Conservation (phyloP, 2,888 invertebrate species). For the Idaea dimidiata region DNA sequence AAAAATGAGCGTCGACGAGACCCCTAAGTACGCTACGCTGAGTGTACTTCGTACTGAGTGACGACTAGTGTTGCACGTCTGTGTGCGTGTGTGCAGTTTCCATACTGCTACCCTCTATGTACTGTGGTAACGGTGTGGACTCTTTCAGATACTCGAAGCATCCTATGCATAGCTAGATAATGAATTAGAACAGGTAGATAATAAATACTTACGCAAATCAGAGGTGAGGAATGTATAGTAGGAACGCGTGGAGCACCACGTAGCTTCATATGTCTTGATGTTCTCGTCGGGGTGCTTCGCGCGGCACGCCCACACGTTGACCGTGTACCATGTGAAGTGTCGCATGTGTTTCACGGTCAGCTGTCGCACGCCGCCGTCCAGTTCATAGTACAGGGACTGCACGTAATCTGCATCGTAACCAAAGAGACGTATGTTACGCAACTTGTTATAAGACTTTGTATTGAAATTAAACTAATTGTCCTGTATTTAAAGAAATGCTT, state of each 20-base stretch:
- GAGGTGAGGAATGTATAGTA: slow-evolving; percentile 64
- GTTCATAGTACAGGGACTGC: slow-evolving; percentile 60
- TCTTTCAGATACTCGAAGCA: too few species aligned
- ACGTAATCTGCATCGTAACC: slow-evolving; percentile 50
- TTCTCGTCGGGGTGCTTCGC: slow-evolving; percentile 79
- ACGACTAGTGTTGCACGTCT: too few species aligned
- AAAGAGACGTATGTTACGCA: slow-evolving; percentile 7
- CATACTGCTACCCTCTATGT: too few species aligned
- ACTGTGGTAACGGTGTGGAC: too few species aligned
- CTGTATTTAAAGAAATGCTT: too few species aligned
- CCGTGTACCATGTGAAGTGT: slow-evolving; percentile 89
- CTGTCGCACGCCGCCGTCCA: slow-evolving; percentile 71
- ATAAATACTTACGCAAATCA: slow-evolving; percentile 50
- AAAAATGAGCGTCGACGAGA: too few species aligned
- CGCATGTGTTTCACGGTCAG: slow-evolving; percentile 75
- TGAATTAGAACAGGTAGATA: too few species aligned
- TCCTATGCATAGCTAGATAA: too few species aligned
- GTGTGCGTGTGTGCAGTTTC: too few species aligned
- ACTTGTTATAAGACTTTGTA: slow-evolving; percentile 11
- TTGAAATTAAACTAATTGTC: too few species aligned
- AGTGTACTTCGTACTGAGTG: too few species aligned
- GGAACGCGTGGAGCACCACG: slow-evolving; percentile 75
- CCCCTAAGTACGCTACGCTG: too few species aligned
- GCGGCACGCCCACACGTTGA: slow-evolving; percentile 90
- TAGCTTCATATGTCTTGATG: slow-evolving; percentile 51